Percentiles rank a stretch among this genome's conserved stretches.
Evolutionary conservation across 2,797 vertebrate species (phyloP).

Genomic region (Oreochromis grahami): DNA sequence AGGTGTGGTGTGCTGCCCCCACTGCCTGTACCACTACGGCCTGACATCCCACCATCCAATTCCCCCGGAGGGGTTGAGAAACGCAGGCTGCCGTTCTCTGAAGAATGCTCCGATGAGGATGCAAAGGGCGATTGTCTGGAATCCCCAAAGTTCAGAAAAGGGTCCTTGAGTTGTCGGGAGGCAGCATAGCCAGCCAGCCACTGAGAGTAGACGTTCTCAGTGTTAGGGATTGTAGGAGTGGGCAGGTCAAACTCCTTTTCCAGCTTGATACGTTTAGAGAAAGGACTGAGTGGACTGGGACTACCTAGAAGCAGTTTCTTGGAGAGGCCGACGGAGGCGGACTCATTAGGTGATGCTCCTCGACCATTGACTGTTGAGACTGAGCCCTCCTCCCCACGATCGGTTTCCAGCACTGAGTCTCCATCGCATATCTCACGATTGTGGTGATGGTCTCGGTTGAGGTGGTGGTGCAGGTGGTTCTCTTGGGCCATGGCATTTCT

Average conservation of each 20-base stretch:
- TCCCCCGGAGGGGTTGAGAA: conserved; percentile 98
- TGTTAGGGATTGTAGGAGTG: conserved; percentile 94
- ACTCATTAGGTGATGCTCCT: conserved; percentile 93
- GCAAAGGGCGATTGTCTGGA: conserved; percentile 99
- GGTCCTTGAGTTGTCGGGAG: conserved; percentile 98
- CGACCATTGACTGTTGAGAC: conserved; percentile 86
- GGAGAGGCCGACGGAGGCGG: conserved; percentile 92
- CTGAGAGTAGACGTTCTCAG: conserved; percentile 98
- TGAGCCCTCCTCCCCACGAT: conserved; percentile 89
- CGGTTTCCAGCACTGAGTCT: conserved; percentile 90
- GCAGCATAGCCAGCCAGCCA: conserved; percentile 98
- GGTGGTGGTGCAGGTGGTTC: conserved; percentile 79
- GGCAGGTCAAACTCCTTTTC: conserved; percentile 99
- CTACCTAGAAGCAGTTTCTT: conserved; percentile 98
- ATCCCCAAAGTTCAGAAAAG: conserved; percentile 98
- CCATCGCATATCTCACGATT: conserved; percentile 91
- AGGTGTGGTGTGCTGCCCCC: conserved; percentile 99
- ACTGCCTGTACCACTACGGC: conserved; percentile 96
- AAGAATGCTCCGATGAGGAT: conserved; percentile 98
- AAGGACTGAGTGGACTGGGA: conserved; percentile 95
- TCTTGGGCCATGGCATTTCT: conserved; percentile 85
- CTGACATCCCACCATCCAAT: conserved; percentile 96
- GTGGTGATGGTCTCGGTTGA: conserved; percentile 82
- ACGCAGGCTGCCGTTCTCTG: conserved; percentile 98
- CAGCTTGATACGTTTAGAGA: conserved; percentile 98